Conservation (phyloP, 1,140 invertebrate genomes). For the Himalopsyche phryganea region DNA sequence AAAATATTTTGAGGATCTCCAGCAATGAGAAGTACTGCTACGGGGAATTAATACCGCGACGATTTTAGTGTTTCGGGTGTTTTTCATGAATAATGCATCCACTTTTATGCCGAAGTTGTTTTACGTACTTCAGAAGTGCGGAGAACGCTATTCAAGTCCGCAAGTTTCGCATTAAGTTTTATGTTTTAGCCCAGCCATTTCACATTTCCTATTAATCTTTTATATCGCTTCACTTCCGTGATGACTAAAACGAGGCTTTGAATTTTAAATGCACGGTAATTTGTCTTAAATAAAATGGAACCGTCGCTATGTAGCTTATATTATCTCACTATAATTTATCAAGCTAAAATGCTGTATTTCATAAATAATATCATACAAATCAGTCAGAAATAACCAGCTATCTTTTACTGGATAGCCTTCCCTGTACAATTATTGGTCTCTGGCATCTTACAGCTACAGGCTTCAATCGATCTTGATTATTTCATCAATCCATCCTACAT, state of each 20-base stretch:
- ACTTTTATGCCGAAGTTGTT: constrained; percentile 22
- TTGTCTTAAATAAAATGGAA: no score
- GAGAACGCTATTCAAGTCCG: neutral
- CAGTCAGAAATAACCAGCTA: no score
- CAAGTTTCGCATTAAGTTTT: constrained; percentile 13
- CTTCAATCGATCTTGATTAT: no score
- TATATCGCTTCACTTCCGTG: neutral
- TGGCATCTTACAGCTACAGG: no score
- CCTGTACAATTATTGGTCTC: no score
- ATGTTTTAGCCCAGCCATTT: constrained; percentile 3
- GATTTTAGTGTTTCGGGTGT: constrained; percentile 14
- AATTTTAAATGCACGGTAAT: neutral
- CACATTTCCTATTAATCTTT: constrained; percentile 11
- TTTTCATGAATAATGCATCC: constrained; percentile 26
- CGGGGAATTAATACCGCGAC: neutral
- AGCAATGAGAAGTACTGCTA: neutral
- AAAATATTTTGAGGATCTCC: no score
- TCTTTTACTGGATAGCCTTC: no score
- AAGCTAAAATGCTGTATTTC: no score
- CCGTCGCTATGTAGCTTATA: no score
- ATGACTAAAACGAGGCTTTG: neutral
- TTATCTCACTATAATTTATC: no score
- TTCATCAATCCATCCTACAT: no score
- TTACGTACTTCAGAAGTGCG: constrained; percentile 7
- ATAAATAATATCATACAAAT: no score